A percentile compares a stretch with the other conserved stretches of the same genome.
phyloP scores from a whole-genome alignment of 2,888 invertebrate genomes.

The Odontothrips loti region DNA sequence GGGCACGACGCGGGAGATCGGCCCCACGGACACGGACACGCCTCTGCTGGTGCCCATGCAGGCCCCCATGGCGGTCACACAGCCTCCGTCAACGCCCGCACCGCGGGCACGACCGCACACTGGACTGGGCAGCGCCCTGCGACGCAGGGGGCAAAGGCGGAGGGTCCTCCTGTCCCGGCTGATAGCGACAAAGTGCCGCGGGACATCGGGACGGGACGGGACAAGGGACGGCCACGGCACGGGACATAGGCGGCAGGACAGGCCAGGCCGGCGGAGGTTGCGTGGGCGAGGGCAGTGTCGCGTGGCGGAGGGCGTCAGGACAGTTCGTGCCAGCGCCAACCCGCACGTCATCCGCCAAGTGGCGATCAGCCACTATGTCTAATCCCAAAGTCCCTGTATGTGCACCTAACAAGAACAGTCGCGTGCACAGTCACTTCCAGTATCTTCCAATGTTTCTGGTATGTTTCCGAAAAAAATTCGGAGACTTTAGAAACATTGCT shows the following conservation, averaged over 20 bases:
- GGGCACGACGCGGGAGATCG: too few species aligned
- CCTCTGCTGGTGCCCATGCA: background rate
- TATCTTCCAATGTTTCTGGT: background rate
- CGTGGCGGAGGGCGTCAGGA: background rate
- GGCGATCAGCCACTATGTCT: background rate
- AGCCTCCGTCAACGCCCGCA: background rate
- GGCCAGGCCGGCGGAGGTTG: background rate
- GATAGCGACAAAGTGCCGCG: background rate
- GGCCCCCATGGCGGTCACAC: background rate
- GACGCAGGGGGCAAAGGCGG: background rate
- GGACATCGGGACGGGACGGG: background rate
- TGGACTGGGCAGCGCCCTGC: background rate
- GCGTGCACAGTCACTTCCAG: background rate
- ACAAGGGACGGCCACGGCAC: background rate
- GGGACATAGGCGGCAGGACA: background rate
- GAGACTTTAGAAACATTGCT: too few species aligned
- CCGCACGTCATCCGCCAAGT: background rate
- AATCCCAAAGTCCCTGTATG: background rate
- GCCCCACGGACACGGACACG: too few species aligned
- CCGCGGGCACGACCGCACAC: background rate
- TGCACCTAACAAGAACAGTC: background rate
- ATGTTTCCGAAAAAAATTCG: too few species aligned
- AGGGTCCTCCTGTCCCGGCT: background rate
- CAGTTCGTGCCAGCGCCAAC: background rate
- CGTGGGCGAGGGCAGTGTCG: background rate